Base-by-base conservation (phyloP, 2,797 vertebrate genomes). In the Eleutherodactylus coqui region DNA sequence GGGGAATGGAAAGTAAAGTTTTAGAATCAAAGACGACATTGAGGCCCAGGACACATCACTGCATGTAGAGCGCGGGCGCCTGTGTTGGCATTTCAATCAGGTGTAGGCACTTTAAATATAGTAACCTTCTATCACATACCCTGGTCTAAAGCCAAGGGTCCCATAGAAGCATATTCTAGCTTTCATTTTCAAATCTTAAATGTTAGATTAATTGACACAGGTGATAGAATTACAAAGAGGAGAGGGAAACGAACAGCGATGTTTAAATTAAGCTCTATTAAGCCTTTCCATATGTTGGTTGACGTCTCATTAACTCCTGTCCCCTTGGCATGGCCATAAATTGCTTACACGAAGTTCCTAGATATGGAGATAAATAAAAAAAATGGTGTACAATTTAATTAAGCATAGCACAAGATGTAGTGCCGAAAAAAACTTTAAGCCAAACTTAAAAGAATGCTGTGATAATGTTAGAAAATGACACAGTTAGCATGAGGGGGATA, bases 11-110 rank as follows among this genome's bases (percentile, higher is more conserved):
- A 73, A 58, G n/a, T n/a, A 16, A 58, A 55, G 34, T 45, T 45
- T 41, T 45, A n/a, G 41, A 73, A 78, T 78, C 49, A 78, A 58
- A 55, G 49, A 55, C 14, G 32, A n/a, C 49, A 78, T 58, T 78
- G 75, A 53, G n/a, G 32, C n/a, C 34, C 14, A 0, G 24, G 24
- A 38, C 5, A 14, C 11, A 24, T 58, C 10, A 27, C 16, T 36
- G 47, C 11, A 32, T 36, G 29, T 51, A 51, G 11, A 9, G 17
- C 5, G 51, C n/a, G 75, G 34, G 1, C 24, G 29, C 75, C 16
- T 5, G 19, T 70, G 36, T 70, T 41, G 43, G 70, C 14, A 8
- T 73, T 73, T 73, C 41, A 45, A 27, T 45, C 38, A 73, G 70
- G 70, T 43, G 41, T 41, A 73, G 11, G 70, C 38, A 27, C 70